phyloP scores from a whole-genome alignment of 2,113 vertebrate genomes.

The Rhodinocichla rosea region DNA sequence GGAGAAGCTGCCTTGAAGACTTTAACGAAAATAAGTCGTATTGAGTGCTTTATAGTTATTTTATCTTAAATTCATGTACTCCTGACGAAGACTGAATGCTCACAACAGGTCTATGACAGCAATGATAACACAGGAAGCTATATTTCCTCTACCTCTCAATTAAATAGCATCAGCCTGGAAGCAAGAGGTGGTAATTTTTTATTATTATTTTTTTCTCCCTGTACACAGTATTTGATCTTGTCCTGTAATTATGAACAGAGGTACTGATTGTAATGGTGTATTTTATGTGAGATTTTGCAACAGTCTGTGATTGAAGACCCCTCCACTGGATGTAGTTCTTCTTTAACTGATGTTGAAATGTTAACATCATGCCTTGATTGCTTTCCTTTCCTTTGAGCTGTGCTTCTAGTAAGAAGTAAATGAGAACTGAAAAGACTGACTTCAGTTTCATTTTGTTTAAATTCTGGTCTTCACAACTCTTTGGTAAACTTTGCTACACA shows the following conservation, averaged over 20 bases:
- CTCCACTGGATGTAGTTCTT: background rate
- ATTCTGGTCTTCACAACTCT: background rate
- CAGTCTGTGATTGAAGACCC: background rate
- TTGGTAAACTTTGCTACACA: background rate
- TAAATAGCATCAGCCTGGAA: background rate
- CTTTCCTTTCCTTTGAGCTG: background rate
- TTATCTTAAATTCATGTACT: background rate
- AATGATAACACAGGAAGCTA: background rate
- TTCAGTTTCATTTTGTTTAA: background rate
- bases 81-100: background rate
- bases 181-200: background rate
- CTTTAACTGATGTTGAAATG: background rate
- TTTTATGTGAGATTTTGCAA: background rate
- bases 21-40: background rate
- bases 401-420: background rate
- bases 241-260: background rate
- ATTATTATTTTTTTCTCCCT: background rate
- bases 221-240: background rate
- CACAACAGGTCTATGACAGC: background rate
- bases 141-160: background rate
- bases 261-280: background rate
- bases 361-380: background rate
- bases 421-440: background rate
- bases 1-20: background rate
- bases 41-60: background rate